These are phyloP conservation scores for Leguminivora glycinivorella DNA, from an alignment of 1,140 invertebrate species.

Conservation along the genomic window DNA sequence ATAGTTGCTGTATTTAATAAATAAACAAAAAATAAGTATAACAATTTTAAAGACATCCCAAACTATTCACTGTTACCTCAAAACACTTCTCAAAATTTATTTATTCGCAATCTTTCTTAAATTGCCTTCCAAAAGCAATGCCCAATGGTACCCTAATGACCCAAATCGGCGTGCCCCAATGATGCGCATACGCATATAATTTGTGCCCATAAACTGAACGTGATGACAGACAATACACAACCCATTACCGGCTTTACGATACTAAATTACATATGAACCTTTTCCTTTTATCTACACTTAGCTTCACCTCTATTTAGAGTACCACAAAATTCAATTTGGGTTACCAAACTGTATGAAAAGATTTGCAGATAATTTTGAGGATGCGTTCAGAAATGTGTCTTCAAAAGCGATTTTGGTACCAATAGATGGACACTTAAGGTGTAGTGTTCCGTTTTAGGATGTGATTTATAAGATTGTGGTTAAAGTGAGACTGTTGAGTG, in stretches of 20 bases:
- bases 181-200: constrained; percentile 14
- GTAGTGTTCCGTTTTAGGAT: neutral
- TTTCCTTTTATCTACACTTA: neutral
- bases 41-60: too few relatives aligned
- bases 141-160: constrained; percentile 8
- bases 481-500: constrained; percentile 1
- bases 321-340: neutral
- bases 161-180: neutral
- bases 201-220: constrained; percentile 14
- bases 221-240: constrained; percentile 22
- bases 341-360: neutral
- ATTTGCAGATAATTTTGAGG: neutral
- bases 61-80: too few relatives aligned
- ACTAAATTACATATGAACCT: constrained; percentile 5
- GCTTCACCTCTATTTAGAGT: neutral
- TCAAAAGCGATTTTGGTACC: neutral
- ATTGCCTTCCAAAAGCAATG: neutral
- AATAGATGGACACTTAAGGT: neutral
- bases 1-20: too few relatives aligned
- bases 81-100: too few relatives aligned
- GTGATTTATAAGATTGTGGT: neutral
- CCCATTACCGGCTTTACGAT: constrained; percentile 13
- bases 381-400: neutral
- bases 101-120: neutral
- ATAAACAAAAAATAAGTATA: too few relatives aligned